Conservation (phyloP, 2,113 vertebrate genomes). For the Plecotus auritus region DNA sequence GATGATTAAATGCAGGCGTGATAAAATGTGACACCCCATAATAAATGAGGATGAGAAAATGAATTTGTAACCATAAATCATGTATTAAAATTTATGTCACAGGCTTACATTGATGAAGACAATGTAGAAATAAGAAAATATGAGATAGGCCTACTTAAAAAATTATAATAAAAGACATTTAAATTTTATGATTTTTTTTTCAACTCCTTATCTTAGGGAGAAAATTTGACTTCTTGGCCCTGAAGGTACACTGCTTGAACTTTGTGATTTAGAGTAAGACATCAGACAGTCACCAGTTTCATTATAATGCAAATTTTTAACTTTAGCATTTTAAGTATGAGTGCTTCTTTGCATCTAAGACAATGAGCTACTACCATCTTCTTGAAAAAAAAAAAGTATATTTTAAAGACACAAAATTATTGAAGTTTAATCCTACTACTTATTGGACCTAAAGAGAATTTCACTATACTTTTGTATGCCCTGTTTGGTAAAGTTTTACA, state of each 20-base stretch:
- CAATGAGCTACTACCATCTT: constrained; percentile 24
- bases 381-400: neutral
- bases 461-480: neutral
- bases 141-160: constrained; percentile 58
- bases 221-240: constrained; percentile 52
- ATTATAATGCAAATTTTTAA: constrained; percentile 66
- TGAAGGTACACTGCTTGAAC: constrained; percentile 59
- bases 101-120: constrained; percentile 80
- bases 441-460: constrained; percentile 22
- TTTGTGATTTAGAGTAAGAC: constrained; percentile 43
- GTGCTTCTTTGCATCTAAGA: neutral
- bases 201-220: constrained; percentile 47
- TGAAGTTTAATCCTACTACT: neutral
- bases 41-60: constrained; percentile 91
- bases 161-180: constrained; percentile 61
- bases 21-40: constrained; percentile 92
- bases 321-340: constrained; percentile 62
- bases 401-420: constrained; percentile 9
- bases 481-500: neutral
- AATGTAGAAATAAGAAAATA: constrained; percentile 79
- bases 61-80: constrained; percentile 94
- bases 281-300: constrained; percentile 40
- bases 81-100: constrained; percentile 86
- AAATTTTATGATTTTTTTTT: constrained; percentile 57
- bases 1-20: constrained; percentile 90